phyloP scores from a whole-genome alignment of 2,888 invertebrate genomes.

The Lithophane semibrunnea region DNA sequence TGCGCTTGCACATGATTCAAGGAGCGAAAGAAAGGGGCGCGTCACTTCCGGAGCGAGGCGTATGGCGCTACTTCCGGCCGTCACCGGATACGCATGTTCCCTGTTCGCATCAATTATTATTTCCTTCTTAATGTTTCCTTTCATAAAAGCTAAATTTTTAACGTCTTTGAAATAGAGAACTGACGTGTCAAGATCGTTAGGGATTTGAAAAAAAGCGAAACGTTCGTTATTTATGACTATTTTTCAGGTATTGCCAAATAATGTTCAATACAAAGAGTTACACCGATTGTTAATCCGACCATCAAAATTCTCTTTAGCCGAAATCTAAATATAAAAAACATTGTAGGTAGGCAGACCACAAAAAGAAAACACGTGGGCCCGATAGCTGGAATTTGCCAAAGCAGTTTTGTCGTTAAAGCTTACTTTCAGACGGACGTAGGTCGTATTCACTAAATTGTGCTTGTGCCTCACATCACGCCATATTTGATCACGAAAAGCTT shows the following conservation, averaged over 20 bases:
- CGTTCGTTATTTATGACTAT: not conserved
- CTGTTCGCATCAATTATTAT: constrained; percentile 87
- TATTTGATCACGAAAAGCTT: constrained; percentile 43
- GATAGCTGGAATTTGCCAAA: constrained; percentile 63
- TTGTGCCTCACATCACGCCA: constrained; percentile 37
- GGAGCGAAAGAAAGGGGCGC: constrained; percentile 87
- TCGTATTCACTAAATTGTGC: constrained; percentile 51
- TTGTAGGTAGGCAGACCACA: constrained; percentile 49
- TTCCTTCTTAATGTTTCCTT: constrained; percentile 87
- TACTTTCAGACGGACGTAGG: constrained; percentile 60
- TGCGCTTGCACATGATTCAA: constrained; percentile 73
- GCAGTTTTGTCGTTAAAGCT: constrained; percentile 51
- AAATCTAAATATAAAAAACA: constrained; percentile 51
- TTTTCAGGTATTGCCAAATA: not conserved
- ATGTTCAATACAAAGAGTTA: constrained; percentile 5
- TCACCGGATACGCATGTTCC: constrained; percentile 86
- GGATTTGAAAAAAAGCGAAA: constrained; percentile 3
- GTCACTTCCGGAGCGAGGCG: constrained; percentile 86
- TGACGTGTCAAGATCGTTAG: constrained; percentile 44
- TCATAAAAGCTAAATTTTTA: constrained; percentile 72
- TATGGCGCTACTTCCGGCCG: constrained; percentile 86
- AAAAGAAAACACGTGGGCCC: constrained; percentile 60
- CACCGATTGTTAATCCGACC: not conserved
- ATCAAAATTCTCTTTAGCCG: constrained; percentile 24
- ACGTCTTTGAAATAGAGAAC: constrained; percentile 62